Base-by-base conservation (phyloP, 2,888 invertebrate species). In the Hirtodrosophila cameraria region DNA sequence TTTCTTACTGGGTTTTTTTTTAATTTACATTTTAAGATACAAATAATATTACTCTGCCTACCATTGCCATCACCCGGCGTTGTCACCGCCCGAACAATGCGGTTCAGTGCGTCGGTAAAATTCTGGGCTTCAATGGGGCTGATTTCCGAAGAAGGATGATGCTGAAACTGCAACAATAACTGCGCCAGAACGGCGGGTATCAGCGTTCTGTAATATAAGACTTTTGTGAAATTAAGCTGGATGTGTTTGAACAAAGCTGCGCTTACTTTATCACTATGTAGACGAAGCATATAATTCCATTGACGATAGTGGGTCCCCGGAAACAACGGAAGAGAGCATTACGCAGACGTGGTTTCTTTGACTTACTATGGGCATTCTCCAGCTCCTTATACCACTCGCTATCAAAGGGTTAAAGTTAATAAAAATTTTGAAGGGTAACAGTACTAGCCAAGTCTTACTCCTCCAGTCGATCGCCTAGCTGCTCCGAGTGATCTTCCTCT, bases 301-400 rank as follows among this genome's bases (percentile, higher is more conserved):
- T 95, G 71, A 94, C 91, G 50, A 94, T 91, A 79, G 94, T 94
- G 79, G 94, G 94, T 79, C 93, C 92, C 93, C 94, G 93, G 90
- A 95, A 95, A 20, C 94, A 93, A 65, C 92, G 92, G 59, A 93
- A 92, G 86, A 95, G 92, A 8, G 94, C 94, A 63, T 92, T 93
- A 20, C 94, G 91, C 8, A 95, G 91, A 16, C 93, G 93, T 3
- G 95, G 94, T 75, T 92, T 92, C 73, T 92, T 92, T 8, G 92
- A 92, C 69, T 92, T 91, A 54, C 91, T 92, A 87, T 91, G 92
- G 1, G 93, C 92, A 60, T 91, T 89, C 63, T 92, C 92, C 67
- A 94, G 89, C 90, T 94, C 94, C 87, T 93, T 92, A 61, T 92
- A 90, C 95, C 95, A 95, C 91, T 94, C 93, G 84, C 95, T 95